Conservation (phyloP, 1,140 invertebrate genomes). For the Drosophila orosa region DNA sequence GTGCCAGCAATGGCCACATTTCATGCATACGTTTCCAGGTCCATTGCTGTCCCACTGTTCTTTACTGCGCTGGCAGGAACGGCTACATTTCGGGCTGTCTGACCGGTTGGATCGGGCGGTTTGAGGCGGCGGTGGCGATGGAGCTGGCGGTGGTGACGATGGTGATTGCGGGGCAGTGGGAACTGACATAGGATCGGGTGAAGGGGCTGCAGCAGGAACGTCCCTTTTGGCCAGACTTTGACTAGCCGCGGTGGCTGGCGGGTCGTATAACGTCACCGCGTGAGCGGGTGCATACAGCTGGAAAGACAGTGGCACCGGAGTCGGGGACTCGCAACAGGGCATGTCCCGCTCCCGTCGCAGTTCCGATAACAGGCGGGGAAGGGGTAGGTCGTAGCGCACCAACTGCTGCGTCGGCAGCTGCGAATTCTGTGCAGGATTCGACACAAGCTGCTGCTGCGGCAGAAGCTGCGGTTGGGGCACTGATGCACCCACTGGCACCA, state of each 20-base stretch:
- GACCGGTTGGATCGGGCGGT: neutral
- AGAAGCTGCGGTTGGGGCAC: conserved; percentile 4
- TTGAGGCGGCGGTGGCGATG: neutral
- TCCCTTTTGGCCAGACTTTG: neutral
- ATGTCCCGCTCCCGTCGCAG: conserved; percentile 15
- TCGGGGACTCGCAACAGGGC: conserved; percentile 11
- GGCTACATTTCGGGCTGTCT: conserved; percentile 17
- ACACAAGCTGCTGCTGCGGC: conserved; percentile 17
- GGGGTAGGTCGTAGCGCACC: conserved; percentile 35
- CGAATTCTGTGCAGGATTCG: conserved; percentile 11
- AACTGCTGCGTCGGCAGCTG: conserved; percentile 31
- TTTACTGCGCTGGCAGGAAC: conserved; percentile 33
- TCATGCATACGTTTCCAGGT: conserved; percentile 38
- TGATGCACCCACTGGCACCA: conserved; percentile 18
- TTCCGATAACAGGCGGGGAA: conserved; percentile 36
- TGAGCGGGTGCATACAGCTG: conserved; percentile 40
- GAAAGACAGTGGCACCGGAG: conserved; percentile 17
- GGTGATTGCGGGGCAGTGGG: neutral
- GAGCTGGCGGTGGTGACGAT: neutral
- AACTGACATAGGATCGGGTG: neutral
- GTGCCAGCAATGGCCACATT: conserved; percentile 43
- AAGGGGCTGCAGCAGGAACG: neutral
- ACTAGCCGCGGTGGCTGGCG: neutral
- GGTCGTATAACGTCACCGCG: conserved; percentile 1
- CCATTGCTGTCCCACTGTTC: conserved; percentile 14